Evolutionary conservation across 2,888 invertebrate genomes (phyloP).

Genomic region (Lepas anatifera): DNA sequence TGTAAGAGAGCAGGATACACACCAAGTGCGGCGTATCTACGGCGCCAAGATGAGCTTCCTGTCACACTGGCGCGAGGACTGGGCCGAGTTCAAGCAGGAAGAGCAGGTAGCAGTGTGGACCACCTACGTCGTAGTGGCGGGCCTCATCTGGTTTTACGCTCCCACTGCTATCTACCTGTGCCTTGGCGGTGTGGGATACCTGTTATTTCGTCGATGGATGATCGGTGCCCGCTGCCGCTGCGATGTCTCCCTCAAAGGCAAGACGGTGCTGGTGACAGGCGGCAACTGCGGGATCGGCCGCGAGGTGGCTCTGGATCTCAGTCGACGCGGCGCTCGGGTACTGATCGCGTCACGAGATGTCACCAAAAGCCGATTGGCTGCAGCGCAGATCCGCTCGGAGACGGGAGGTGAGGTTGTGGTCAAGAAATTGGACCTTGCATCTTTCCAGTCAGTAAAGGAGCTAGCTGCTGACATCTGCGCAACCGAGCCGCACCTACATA

Average conservation of each 20-base stretch:
- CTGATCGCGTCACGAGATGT: constrained; percentile 77
- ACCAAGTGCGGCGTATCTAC: too few species aligned
- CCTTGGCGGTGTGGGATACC: not conserved
- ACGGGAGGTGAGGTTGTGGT: constrained; percentile 57
- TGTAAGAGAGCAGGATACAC: too few species aligned
- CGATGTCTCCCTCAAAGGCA: constrained; percentile 61
- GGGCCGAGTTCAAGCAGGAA: not conserved
- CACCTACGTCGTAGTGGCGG: not conserved
- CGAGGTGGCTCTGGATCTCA: constrained; percentile 26
- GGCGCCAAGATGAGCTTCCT: not conserved
- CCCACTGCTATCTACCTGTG: not conserved
- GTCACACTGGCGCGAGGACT: not conserved
- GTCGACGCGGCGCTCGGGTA: constrained; percentile 46
- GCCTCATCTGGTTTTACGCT: not conserved
- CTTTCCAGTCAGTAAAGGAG: constrained; percentile 60
- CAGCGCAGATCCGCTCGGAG: constrained; percentile 55
- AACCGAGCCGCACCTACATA: constrained; percentile 59
- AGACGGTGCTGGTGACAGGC: constrained; percentile 77
- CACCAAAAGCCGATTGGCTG: constrained; percentile 35
- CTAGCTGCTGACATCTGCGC: constrained; percentile 70
- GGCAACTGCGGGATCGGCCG: constrained; percentile 53
- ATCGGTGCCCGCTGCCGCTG: constrained; percentile 37
- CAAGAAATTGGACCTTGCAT: constrained; percentile 63
- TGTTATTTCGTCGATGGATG: not conserved
- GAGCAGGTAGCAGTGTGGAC: not conserved